Evolutionary conservation across 2,888 invertebrate species (phyloP), one percentile per base, ranked within the genome.

Genomic region (Drosophila falleni): DNA sequence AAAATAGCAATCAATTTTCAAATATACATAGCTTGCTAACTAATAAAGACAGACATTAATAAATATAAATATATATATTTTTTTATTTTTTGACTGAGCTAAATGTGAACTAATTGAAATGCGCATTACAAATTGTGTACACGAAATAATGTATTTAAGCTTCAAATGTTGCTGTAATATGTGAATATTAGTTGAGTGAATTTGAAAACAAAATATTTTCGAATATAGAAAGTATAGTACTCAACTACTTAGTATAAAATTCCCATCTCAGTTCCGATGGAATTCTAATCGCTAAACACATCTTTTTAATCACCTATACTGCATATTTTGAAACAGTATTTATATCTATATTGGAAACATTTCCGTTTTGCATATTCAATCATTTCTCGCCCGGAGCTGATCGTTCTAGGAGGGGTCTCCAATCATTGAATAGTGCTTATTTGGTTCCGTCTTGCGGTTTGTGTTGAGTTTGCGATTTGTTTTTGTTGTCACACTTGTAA

Each of bases 301-400:
- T 35, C 35, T 37, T 11, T 6, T 26, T 13, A 23, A 15, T 15
- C 13, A 13, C 37, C 19, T 41, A 31, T 19, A 31, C 11, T 1
- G 10, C 16, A 16, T 58, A 35, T 19, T 44, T 44, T 6, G n/a
- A 56, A 44, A 56, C 11, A 35, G 50, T 33, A 3, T 16, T 41
- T 44, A 5, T 16, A 49, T 39, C 44, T 41, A 8, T 62, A 64
- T 71, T 63, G 67, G 66, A 78, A 68, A 35, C 58, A 59, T 64
- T 75, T 84, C 58, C 65, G 85, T 73, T 87, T 84, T 81, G 79
- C 81, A 84, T 87, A 82, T 75, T 64, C 69, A 80, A 69, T 66
- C 53, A 55, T 50, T 64, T 51, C 62, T 39, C 47, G 67, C 55
- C 58, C 26, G n/a, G 35, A 61, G 55, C 50, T 29, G 29, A 51